Evolutionary conservation across 2,888 invertebrate species (phyloP).

Genomic region (Thumatha senex): DNA sequence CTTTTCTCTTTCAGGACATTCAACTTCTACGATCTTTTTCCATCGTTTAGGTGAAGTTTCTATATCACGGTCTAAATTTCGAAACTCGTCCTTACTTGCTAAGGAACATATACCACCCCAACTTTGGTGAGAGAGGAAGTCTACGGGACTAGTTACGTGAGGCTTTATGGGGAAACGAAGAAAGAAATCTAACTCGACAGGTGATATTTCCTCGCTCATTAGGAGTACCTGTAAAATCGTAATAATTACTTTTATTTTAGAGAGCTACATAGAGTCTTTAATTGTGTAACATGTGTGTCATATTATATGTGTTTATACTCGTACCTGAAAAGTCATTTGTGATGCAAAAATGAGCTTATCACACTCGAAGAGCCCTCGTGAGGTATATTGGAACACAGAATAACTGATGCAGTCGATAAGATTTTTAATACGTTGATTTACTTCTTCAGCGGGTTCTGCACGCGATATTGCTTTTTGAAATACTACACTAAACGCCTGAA

Average conservation of each 20-base stretch:
- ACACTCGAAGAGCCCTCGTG: conserved; percentile 96
- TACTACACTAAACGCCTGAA: conserved; percentile 98
- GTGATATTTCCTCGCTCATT: conserved; percentile 93
- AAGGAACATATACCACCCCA: conserved; percentile 98
- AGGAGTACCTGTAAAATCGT: conserved; percentile 87
- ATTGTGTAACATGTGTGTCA: too few relatives aligned
- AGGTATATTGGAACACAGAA: conserved; percentile 97
- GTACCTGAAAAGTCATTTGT: conserved; percentile 98
- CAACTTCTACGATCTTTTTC: conserved; percentile 98
- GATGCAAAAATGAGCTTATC: conserved; percentile 98
- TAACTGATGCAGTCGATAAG: conserved; percentile 97
- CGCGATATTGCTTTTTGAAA: conserved; percentile 97
- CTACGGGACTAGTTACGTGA: conserved; percentile 96
- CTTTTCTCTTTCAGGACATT: conserved; percentile 97
- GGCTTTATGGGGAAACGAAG: conserved; percentile 96
- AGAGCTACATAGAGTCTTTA: too few relatives aligned
- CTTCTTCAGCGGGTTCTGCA: conserved; percentile 92
- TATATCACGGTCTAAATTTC: conserved; percentile 97
- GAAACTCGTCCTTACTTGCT: conserved; percentile 94
- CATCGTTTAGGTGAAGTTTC: conserved; percentile 98
- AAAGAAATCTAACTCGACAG: conserved; percentile 95
- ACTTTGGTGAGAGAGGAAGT: conserved; percentile 94
- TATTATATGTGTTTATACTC: background rate
- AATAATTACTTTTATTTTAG: background rate
- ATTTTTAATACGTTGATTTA: conserved; percentile 91